phyloP scores from a whole-genome alignment of 2,113 vertebrate species.

The Crotalus viridis region DNA sequence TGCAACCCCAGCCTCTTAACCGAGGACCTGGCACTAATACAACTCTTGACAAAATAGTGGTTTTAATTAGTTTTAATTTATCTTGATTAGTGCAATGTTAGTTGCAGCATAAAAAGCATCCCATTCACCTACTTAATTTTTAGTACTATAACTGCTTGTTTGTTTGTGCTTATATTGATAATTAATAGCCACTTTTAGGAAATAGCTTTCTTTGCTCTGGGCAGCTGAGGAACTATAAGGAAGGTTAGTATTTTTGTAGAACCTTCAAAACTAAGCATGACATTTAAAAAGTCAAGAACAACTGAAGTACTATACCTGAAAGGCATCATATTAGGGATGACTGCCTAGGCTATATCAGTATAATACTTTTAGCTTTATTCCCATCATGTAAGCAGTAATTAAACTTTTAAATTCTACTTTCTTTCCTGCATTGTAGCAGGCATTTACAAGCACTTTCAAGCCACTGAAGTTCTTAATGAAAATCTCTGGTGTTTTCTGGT shows the following conservation, averaged over 20 bases:
- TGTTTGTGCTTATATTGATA: neutral
- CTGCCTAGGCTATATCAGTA: neutral
- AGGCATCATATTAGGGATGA: neutral
- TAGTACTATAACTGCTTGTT: neutral
- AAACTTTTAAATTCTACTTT: neutral
- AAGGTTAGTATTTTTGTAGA: neutral
- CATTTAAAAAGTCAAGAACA: neutral
- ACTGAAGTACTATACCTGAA: neutral
- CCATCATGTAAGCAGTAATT: neutral
- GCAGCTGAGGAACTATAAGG: neutral
- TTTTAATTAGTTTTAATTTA: neutral
- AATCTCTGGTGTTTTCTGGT: neutral
- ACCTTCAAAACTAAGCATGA: neutral
- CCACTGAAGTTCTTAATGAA: neutral
- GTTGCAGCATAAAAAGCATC: neutral
- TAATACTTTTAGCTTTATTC: too few relatives aligned
- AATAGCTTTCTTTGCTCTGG: neutral
- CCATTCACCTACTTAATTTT: neutral
- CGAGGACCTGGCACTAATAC: neutral
- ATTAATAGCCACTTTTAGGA: neutral
- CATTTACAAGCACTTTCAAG: neutral
- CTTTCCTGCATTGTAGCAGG: neutral
- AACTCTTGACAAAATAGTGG: neutral
- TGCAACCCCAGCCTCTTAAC: neutral
- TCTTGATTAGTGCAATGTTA: neutral